Evolutionary conservation across 2,888 invertebrate genomes (phyloP).

Genomic region (Epistrophe eligans): DNA sequence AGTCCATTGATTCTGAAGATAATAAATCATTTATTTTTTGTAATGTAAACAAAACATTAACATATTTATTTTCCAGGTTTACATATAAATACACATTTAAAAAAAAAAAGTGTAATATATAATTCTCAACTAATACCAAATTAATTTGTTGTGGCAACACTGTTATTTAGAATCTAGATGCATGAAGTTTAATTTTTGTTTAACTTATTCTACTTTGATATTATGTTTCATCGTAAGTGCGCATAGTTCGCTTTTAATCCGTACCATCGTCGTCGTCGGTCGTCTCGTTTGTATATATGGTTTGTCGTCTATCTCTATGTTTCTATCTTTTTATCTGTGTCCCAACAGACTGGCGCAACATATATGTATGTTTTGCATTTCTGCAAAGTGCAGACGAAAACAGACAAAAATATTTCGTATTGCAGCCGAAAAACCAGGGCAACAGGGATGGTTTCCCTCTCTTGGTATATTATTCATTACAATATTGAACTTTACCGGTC

Average conservation of each 20-base stretch:
- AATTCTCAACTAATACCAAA: too few relatives aligned
- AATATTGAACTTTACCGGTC: constrained; percentile 72
- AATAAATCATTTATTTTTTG: too few relatives aligned
- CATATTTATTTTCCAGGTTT: too few relatives aligned
- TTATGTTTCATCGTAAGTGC: constrained; percentile 61
- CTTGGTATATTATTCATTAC: constrained; percentile 55
- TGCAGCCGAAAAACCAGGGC: constrained; percentile 30
- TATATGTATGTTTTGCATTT: constrained; percentile 44
- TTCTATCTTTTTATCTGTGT: constrained; percentile 35
- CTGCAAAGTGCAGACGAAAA: constrained; percentile 62
- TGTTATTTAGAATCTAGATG: constrained; percentile 24
- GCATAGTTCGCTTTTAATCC: constrained; percentile 56
- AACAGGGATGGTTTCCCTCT: constrained; percentile 30
- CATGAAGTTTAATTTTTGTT: constrained; percentile 15
- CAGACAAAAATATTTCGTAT: constrained; percentile 22
- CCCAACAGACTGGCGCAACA: constrained; percentile 53
- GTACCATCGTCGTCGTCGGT: constrained; percentile 6
- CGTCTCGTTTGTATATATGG: constrained; percentile 22
- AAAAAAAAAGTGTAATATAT: too few relatives aligned
- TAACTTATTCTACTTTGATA: constrained; percentile 28
- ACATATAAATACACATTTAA: too few relatives aligned
- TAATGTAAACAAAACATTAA: too few relatives aligned
- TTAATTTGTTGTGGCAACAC: constrained; percentile 37
- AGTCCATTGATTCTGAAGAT: too few relatives aligned
- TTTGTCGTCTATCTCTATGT: constrained; percentile 11